phyloP scores from a whole-genome alignment of 37 sponge, comb jelly and placozoan genomes.

The Tethya wilhelma region DNA sequence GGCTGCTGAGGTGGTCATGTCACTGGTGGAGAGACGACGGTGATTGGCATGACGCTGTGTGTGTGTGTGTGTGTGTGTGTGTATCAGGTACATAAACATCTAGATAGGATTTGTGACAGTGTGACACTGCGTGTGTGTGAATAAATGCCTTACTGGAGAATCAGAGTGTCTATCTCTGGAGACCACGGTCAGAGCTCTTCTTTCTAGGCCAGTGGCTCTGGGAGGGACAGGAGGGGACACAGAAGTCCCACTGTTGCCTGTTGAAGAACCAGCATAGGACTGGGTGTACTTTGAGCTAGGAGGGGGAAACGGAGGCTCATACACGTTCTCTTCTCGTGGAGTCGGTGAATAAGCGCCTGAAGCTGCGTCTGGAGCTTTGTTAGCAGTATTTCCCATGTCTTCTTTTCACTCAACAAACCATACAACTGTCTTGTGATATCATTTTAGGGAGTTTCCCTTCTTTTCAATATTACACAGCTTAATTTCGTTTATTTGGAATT shows the following conservation, averaged over 20 bases:
- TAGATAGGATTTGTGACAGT: not conserved
- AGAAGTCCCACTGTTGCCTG: not conserved
- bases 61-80: not conserved
- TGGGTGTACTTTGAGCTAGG: not conserved
- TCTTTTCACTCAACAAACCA: too few species aligned
- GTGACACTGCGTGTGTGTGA: too few species aligned
- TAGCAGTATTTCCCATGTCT: constrained; percentile 34
- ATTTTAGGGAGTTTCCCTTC: too few species aligned
- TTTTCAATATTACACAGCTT: too few species aligned
- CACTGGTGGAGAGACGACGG: constrained; percentile 32
- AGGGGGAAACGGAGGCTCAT: constrained; percentile 34
- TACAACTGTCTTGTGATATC: too few species aligned
- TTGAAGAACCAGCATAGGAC: not conserved
- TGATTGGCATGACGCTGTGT: not conserved
- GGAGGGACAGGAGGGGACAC: constrained; percentile 19
- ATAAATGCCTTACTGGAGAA: constrained; percentile 1
- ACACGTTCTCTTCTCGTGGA: constrained; percentile 43
- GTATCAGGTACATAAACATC: not conserved
- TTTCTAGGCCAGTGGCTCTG: constrained; percentile 14
- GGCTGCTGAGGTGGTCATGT: not conserved
- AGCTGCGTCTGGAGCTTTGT: constrained; percentile 16
- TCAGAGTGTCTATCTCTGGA: constrained; percentile 11
- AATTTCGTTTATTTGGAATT: too few species aligned
- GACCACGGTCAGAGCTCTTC: constrained; percentile 33
- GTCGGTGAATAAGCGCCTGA: constrained; percentile 33